Conservation (phyloP, 1,140 invertebrate species). For the Riptortus pedestris region DNA sequence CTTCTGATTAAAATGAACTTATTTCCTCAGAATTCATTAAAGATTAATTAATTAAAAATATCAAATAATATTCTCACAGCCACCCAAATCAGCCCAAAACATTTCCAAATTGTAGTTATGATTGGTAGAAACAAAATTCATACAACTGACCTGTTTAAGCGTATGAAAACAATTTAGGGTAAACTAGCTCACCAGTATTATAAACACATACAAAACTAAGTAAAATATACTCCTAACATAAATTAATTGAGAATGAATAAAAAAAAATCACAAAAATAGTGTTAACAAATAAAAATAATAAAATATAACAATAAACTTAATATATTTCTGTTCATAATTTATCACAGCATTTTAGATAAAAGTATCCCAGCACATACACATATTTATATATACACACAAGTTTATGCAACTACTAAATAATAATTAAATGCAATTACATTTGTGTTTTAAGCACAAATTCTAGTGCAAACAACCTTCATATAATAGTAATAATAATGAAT, state of each 20-base stretch:
- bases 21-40: too few relatives aligned
- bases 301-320: background rate
- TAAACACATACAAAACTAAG: background rate
- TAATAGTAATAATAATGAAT: background rate
- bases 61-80: background rate
- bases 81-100: background rate
- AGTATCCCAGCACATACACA: background rate
- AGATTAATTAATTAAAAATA: background rate
- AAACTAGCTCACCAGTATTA: too few relatives aligned
- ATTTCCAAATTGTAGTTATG: background rate
- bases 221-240: background rate
- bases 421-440: constrained; percentile 3
- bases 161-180: background rate
- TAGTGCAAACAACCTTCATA: background rate
- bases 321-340: background rate
- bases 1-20: too few relatives aligned
- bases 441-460: background rate
- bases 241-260: background rate
- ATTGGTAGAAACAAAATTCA: background rate
- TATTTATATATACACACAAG: background rate
- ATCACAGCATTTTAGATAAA: constrained; percentile 3
- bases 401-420: background rate
- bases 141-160: background rate
- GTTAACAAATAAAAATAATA: background rate
- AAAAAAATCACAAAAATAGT: background rate